Conservation (phyloP, 2,113 vertebrate species). For the Ornithorhynchus anatinus region DNA sequence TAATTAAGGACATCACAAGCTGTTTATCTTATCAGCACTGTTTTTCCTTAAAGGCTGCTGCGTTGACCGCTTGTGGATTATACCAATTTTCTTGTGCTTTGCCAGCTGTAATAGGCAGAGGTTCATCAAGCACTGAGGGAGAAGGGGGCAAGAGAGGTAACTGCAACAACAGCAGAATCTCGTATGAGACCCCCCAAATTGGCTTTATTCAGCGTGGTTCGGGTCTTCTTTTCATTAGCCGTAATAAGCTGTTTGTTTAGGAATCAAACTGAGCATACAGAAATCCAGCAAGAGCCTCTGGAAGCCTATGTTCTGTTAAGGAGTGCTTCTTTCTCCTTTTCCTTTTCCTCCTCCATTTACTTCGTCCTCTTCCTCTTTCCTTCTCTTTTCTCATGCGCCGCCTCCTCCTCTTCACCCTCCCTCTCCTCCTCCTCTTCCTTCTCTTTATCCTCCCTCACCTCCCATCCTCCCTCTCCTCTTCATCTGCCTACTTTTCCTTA, state of each 20-base stretch:
- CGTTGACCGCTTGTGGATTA: slow-evolving; percentile 66
- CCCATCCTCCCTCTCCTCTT: neutral
- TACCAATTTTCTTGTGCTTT: slow-evolving; percentile 40
- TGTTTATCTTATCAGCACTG: slow-evolving; percentile 78
- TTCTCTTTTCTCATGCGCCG: neutral
- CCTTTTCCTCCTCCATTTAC: neutral
- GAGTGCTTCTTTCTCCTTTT: too few species aligned
- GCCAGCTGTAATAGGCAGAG: slow-evolving; percentile 37
- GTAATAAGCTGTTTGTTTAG: slow-evolving; percentile 30
- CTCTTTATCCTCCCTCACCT: neutral
- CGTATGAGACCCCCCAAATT: neutral
- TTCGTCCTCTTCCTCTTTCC: neutral
- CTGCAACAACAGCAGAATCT: slow-evolving; percentile 23
- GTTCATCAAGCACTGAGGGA: slow-evolving; percentile 24
- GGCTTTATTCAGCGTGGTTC: neutral
- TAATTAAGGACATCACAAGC: slow-evolving; percentile 85
- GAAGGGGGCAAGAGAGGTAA: neutral
- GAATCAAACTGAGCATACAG: neutral
- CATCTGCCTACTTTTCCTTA: neutral
- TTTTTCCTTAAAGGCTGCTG: slow-evolving; percentile 69
- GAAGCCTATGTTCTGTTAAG: too few species aligned
- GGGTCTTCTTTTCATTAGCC: slow-evolving; percentile 29
- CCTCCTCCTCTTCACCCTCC: neutral
- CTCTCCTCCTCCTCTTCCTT: neutral
- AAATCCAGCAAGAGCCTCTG: neutral